phyloP scores from a whole-genome alignment of 1,140 invertebrate species.

The Zeugodacus cucurbitae region DNA sequence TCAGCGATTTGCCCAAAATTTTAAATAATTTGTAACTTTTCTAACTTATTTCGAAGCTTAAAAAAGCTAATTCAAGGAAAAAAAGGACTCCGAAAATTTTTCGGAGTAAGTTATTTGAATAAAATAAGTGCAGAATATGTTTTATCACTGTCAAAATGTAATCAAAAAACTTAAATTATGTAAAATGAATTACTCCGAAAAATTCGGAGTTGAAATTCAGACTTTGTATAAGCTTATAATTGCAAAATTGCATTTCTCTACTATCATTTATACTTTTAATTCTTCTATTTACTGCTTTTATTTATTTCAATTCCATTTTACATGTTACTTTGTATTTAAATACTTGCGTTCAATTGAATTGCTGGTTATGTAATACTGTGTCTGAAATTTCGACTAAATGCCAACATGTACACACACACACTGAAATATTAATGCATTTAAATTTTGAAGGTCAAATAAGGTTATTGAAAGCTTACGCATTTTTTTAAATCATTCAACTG shows the following conservation, averaged over 20 bases:
- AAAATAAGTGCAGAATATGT: no score
- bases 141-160: no score
- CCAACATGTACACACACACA: not conserved
- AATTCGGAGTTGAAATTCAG: not conserved
- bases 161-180: no score
- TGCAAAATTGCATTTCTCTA: not conserved
- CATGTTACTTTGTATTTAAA: not conserved
- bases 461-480: constrained; percentile 3
- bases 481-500: not conserved
- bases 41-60: not conserved
- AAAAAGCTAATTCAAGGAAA: not conserved
- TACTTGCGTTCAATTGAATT: no score
- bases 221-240: not conserved
- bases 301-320: not conserved
- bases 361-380: no score
- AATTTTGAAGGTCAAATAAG: constrained; percentile 32
- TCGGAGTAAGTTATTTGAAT: no score
- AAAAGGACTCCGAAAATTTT: not conserved
- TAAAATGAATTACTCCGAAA: not conserved
- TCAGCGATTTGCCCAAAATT: no score
- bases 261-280: not conserved
- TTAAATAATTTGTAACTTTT: not conserved
- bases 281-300: not conserved
- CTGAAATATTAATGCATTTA: not conserved
- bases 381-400: not conserved